Evolutionary conservation across 2,797 vertebrate genomes (phyloP).

Genomic region (Gambusia yucatana): DNA sequence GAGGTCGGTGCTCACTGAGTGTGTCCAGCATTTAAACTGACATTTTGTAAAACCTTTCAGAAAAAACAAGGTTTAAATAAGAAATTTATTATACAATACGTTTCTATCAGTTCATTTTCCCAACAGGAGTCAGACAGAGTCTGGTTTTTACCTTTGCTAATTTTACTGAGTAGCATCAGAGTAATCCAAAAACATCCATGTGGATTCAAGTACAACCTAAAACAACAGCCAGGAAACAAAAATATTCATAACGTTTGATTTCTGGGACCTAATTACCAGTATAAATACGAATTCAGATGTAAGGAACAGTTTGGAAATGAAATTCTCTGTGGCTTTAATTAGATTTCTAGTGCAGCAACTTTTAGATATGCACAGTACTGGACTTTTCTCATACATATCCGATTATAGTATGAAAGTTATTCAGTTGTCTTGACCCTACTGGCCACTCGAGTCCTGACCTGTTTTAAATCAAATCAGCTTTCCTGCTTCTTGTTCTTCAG

Average conservation of each 20-base stretch:
- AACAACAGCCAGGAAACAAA: not conserved
- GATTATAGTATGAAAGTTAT: conserved; percentile 4
- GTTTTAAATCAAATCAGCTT: conserved; percentile 15
- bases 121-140: not conserved
- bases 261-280: not conserved
- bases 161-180: not conserved
- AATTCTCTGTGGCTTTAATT: conserved; percentile 5
- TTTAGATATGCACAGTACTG: not conserved
- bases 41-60: not conserved
- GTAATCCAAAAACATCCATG: not conserved
- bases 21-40: not conserved
- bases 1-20: not conserved
- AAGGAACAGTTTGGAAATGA: not conserved
- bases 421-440: conserved; percentile 4
- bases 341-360: not conserved
- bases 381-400: not conserved
- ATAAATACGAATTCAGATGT: not conserved
- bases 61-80: not conserved
- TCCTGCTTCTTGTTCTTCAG: conserved; percentile 5
- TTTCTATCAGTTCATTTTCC: not conserved
- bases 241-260: not conserved
- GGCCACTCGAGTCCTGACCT: not conserved
- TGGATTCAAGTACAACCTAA: not conserved
- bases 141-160: not conserved
- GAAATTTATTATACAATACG: not conserved